Evolutionary conservation across 2,888 invertebrate species (phyloP), one percentile per base, ranked within the genome.

Genomic region (Plemyria rubiginata): DNA sequence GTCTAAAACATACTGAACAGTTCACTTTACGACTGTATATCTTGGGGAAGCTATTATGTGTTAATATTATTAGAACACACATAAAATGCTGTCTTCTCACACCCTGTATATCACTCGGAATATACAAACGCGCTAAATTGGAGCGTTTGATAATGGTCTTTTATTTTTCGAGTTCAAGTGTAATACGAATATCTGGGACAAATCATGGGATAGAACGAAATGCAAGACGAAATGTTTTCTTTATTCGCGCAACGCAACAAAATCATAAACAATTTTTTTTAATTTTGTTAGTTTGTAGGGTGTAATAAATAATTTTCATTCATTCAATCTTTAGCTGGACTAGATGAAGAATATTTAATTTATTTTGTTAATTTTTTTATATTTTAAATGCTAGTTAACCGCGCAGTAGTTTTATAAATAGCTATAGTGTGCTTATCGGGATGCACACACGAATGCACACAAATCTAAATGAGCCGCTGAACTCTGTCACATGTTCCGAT

Each of bases 401-500:
- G 15, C 15, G 13, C 13, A 2, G 7, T 15, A 9, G 51, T 58
- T 56, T 41, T 49, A 41, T 32, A 32, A 48, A 38, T 51, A 54
- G 36, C 51, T 41, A 58, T 64, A 58, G 49, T 22, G 29, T 28
- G 60, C 57, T 66, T 71, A 71, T 71, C 71, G 15, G 22, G 1
- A 3, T 43, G 58, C 64, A 71, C 54, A 60, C 69, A 65, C 43
- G 65, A 62, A 58, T 62, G 71, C 65, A 54, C 69, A 65, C 71
- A 38, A 66, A 71, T 69, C 69, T 67, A 71, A 69, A 71, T 71
- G 69, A 71, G 53, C 67, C 66, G 65, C 59, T 67, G 66, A 70
- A 67, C 62, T 55, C 36, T 65, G 63, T 50, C 65, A 49, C 65
- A 12, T 60, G 50, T 40, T 59, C 55, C 41, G 70, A 70, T 68